These are phyloP conservation scores for Goniozus legneri DNA, from an alignment of 1,140 invertebrate genomes.

Conservation along the genomic window DNA sequence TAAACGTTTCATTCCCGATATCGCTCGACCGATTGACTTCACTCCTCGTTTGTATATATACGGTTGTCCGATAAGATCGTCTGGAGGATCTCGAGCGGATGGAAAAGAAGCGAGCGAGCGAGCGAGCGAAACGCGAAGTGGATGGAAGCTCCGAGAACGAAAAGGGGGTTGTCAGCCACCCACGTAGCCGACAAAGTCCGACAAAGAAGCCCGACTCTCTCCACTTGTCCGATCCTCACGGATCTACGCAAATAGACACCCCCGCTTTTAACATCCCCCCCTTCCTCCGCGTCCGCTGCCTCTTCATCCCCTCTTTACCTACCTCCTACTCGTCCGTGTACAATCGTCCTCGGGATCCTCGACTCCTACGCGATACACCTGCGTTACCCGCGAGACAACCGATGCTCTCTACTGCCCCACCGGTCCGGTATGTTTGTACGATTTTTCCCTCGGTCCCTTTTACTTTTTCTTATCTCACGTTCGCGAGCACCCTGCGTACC, in stretches of 20 bases:
- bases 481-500: neutral
- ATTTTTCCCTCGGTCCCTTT: neutral
- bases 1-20: too few species aligned
- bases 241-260: neutral
- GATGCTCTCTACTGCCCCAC: neutral
- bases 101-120: conserved; percentile 1
- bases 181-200: conserved; percentile 14
- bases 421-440: neutral
- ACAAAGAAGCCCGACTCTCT: conserved; percentile 17
- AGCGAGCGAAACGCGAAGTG: neutral
- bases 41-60: neutral
- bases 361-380: neutral
- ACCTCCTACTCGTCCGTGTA: neutral
- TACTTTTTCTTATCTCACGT: neutral
- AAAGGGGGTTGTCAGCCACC: conserved; percentile 11
- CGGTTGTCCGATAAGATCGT: neutral
- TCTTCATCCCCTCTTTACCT: neutral
- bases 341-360: neutral
- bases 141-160: conserved; percentile 4
- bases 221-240: conserved; percentile 10
- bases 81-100: neutral
- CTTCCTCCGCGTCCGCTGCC: neutral
- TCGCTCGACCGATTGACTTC: too few species aligned
- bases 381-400: neutral
- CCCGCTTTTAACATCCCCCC: neutral